phyloP scores from a whole-genome alignment of 2,888 invertebrate species.

The Oligia fasciuncula region DNA sequence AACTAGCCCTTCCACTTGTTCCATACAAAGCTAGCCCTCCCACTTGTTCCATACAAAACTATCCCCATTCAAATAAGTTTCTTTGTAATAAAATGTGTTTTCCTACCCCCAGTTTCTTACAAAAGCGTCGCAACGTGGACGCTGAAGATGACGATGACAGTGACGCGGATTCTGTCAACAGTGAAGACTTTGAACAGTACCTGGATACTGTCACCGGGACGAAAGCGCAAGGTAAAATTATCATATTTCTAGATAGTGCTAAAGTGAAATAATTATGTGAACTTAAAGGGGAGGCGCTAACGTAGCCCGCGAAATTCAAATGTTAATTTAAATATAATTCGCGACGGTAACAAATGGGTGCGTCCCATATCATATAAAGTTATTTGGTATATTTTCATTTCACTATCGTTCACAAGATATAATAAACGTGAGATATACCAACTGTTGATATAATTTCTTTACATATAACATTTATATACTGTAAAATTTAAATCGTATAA shows the following conservation, averaged over 20 bases:
- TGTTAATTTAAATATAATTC: too few species aligned
- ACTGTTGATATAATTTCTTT: too few species aligned
- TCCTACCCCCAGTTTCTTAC: constrained; percentile 88
- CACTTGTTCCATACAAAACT: neutral
- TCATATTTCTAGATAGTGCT: neutral
- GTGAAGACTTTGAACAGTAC: constrained; percentile 94
- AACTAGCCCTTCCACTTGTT: neutral
- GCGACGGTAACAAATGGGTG: too few species aligned
- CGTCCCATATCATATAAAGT: too few species aligned
- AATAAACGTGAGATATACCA: too few species aligned
- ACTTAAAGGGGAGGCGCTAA: too few species aligned
- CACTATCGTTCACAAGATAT: too few species aligned
- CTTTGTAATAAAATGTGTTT: neutral
- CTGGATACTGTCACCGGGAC: constrained; percentile 89
- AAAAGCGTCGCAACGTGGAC: constrained; percentile 80
- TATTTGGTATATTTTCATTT: too few species aligned
- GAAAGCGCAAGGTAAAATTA: constrained; percentile 49
- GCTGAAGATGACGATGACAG: constrained; percentile 88
- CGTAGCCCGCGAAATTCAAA: too few species aligned
- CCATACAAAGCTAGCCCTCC: neutral
- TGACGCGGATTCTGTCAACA: constrained; percentile 93
- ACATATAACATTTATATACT: too few species aligned
- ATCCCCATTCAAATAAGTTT: neutral
- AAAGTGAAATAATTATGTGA: too few species aligned
- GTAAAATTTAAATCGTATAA: too few species aligned